phyloP scores from a whole-genome alignment of 2,113 vertebrate genomes.

The Leucopternis melanops region DNA sequence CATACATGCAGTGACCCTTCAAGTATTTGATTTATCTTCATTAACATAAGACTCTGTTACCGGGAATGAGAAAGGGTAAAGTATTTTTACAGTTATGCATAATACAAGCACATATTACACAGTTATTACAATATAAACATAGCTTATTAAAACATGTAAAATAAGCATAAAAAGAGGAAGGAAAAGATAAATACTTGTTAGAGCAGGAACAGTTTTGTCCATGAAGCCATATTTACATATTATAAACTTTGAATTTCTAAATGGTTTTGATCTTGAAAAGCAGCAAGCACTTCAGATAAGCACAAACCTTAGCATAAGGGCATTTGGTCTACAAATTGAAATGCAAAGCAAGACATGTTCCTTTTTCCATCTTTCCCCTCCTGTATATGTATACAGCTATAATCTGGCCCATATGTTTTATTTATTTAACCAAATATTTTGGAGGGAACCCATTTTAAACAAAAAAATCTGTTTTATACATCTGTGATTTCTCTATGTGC shows the following conservation, averaged over 20 bases:
- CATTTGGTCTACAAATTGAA: background rate
- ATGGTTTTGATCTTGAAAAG: background rate
- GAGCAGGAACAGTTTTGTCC: background rate
- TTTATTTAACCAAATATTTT: background rate
- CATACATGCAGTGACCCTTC: background rate
- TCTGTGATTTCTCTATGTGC: background rate
- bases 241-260: background rate
- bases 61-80: background rate
- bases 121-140: background rate
- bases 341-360: background rate
- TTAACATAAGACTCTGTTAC: background rate
- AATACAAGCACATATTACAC: background rate
- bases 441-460: background rate
- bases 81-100: background rate
- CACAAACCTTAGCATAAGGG: background rate
- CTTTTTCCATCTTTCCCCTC: background rate
- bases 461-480: background rate
- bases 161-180: background rate
- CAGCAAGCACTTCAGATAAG: background rate
- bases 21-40: background rate
- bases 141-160: background rate
- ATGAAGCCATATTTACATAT: background rate
- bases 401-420: background rate
- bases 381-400: background rate
- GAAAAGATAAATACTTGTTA: background rate